Percentiles rank a stretch among this genome's conserved stretches.
phyloP scores from a whole-genome alignment of 2,797 vertebrate species.

The Sebastiscus albofasciatus region DNA sequence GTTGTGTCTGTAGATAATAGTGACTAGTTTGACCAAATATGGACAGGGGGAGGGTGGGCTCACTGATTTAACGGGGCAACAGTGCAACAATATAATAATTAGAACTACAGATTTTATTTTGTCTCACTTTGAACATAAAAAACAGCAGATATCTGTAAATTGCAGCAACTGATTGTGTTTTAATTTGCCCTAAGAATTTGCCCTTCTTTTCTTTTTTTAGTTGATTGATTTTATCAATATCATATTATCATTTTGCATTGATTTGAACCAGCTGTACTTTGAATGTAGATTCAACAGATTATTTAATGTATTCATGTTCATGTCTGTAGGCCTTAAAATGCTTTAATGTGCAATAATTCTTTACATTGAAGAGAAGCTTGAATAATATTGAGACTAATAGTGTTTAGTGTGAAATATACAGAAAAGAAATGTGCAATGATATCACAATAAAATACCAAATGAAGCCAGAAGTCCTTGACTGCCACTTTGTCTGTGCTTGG shows the following conservation, averaged over 20 bases:
- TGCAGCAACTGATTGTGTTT: neutral
- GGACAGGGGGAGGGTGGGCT: neutral
- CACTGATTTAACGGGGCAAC: neutral
- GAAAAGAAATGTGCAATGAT: neutral
- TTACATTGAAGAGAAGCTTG: constrained; percentile 15
- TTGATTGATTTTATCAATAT: neutral
- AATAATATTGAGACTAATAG: neutral
- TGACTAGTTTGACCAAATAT: constrained; percentile 3
- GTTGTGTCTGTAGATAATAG: neutral
- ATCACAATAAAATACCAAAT: constrained; percentile 16
- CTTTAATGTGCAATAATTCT: constrained; percentile 47
- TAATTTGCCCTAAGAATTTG: neutral
- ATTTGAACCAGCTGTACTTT: neutral
- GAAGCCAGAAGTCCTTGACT: neutral
- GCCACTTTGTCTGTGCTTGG: neutral
- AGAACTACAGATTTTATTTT: neutral
- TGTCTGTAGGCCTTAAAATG: constrained; percentile 1
- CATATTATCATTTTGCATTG: neutral
- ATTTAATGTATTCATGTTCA: constrained; percentile 22
- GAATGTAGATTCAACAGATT: constrained; percentile 1
- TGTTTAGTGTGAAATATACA: neutral
- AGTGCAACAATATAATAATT: neutral
- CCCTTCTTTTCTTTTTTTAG: neutral
- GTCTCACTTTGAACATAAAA: neutral
- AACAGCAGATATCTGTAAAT: neutral